Conservation (phyloP, 2,888 invertebrate genomes). For the Drosophila dives region DNA sequence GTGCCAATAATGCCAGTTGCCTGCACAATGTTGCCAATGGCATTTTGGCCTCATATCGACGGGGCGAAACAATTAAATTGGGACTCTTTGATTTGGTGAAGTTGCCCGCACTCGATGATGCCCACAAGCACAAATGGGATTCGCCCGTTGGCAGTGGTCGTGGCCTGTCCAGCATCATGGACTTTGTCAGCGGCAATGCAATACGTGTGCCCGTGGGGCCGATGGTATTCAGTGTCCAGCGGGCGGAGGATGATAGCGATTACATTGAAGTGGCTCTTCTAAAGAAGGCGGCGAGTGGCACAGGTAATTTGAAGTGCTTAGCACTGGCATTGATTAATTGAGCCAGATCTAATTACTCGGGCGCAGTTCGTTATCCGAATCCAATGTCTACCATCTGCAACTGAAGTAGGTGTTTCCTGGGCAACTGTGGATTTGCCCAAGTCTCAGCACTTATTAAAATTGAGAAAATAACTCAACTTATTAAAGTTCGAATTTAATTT, state of each 20-base stretch:
- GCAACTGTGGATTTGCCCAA: background rate
- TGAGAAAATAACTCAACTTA: background rate
- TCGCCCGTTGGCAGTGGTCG: conserved; percentile 66
- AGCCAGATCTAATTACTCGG: conserved; percentile 36
- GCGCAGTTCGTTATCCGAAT: conserved; percentile 18
- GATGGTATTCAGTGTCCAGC: conserved; percentile 84
- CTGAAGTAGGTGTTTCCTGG: background rate
- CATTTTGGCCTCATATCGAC: conserved; percentile 86
- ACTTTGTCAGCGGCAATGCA: conserved; percentile 83
- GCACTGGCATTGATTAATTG: conserved; percentile 39
- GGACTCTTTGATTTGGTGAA: conserved; percentile 87
- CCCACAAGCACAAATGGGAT: conserved; percentile 64
- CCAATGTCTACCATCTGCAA: conserved; percentile 15
- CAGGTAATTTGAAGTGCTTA: conserved; percentile 74
- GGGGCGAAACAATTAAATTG: conserved; percentile 86
- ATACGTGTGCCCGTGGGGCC: conserved; percentile 84
- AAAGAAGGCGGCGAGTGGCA: conserved; percentile 78
- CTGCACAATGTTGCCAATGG: conserved; percentile 86
- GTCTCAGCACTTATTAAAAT: background rate
- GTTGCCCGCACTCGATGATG: conserved; percentile 75
- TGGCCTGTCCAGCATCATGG: conserved; percentile 79
- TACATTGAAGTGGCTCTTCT: conserved; percentile 84
- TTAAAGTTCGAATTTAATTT: background rate
- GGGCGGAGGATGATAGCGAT: conserved; percentile 83
- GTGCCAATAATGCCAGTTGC: conserved; percentile 88